phyloP scores from a whole-genome alignment of 2,888 invertebrate species.

The Dynastes tityus region DNA sequence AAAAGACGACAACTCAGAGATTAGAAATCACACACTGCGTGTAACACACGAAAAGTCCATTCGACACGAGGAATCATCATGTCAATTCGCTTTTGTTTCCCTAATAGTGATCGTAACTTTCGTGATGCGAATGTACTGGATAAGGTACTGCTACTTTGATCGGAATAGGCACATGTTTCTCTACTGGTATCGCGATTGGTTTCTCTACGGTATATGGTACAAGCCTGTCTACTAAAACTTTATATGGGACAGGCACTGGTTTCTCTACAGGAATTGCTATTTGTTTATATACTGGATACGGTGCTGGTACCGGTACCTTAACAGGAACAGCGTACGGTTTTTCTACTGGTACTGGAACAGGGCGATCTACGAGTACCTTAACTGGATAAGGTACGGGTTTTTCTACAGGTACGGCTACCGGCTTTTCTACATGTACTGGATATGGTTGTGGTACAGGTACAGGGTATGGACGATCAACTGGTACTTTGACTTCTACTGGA shows the following conservation, averaged over 20 bases:
- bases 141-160: constrained; percentile 73
- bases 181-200: constrained; percentile 79
- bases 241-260: constrained; percentile 67
- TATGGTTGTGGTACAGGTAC: constrained; percentile 80
- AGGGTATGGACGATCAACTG: constrained; percentile 80
- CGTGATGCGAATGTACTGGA: constrained; percentile 66
- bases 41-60: constrained; percentile 28
- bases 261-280: constrained; percentile 78
- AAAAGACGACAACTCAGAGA: constrained; percentile 46
- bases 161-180: constrained; percentile 74
- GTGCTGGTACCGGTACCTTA: constrained; percentile 79
- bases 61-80: constrained; percentile 8
- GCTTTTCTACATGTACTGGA: constrained; percentile 80
- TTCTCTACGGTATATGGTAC: constrained; percentile 82
- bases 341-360: constrained; percentile 76
- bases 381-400: constrained; percentile 79
- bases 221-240: constrained; percentile 80
- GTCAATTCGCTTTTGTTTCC: constrained; percentile 30
- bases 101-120: constrained; percentile 42
- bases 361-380: constrained; percentile 74
- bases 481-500: constrained; percentile 81
- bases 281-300: constrained; percentile 80
- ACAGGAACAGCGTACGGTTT: constrained; percentile 78
- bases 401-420: constrained; percentile 80
- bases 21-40: constrained; percentile 50